phyloP scores from a whole-genome alignment of 1,140 invertebrate species.

The Solen grandis region DNA sequence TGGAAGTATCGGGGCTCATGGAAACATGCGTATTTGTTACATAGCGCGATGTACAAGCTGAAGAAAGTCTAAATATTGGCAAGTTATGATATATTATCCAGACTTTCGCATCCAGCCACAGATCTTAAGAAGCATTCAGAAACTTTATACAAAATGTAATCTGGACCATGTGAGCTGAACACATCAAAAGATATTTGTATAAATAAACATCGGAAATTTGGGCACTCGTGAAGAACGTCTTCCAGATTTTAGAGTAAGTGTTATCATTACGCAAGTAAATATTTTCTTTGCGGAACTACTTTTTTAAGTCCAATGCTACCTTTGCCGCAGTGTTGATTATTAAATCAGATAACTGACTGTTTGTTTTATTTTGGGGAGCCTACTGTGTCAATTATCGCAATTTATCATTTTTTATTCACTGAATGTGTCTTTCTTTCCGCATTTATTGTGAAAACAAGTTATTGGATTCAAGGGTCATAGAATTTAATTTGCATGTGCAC shows the following conservation, averaged over 20 bases:
- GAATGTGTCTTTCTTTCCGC: no score
- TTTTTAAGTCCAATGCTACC: slow-evolving; percentile 25
- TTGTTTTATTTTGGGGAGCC: background rate
- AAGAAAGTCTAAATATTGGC: no score
- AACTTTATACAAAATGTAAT: slow-evolving; percentile 38
- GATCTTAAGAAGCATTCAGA: slow-evolving; percentile 6
- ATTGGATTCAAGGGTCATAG: no score
- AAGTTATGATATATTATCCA: slow-evolving; percentile 41
- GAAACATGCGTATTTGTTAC: no score
- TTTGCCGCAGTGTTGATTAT: background rate
- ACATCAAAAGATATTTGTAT: slow-evolving; percentile 37
- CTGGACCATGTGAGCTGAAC: background rate
- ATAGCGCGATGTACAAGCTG: no score
- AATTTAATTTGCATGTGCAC: no score
- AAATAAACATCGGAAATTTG: slow-evolving; percentile 47
- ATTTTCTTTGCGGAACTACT: slow-evolving; percentile 21
- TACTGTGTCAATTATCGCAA: background rate
- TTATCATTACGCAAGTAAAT: slow-evolving; percentile 38
- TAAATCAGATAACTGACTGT: background rate
- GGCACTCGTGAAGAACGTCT: background rate
- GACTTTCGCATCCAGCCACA: slow-evolving; percentile 1
- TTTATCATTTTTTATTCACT: background rate
- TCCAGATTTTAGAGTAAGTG: background rate
- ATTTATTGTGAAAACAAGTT: no score
- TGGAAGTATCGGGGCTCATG: no score